These are phyloP conservation scores for Lophotriccus pileatus DNA, from an alignment of 2,797 vertebrate species.

Conservation along the genomic window DNA sequence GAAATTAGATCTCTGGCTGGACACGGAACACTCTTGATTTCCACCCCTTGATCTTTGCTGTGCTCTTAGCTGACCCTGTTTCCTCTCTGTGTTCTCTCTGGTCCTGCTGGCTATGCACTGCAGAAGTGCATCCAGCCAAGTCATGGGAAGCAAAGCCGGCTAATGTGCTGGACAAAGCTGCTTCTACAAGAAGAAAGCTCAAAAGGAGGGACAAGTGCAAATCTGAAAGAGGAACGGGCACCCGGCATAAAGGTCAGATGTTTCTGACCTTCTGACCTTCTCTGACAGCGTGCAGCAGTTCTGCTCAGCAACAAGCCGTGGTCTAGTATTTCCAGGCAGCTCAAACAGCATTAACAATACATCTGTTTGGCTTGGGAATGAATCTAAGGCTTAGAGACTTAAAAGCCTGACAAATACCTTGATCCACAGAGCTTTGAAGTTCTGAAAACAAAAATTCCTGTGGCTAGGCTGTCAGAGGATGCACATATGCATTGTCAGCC, in stretches of 20 bases:
- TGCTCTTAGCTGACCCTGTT: background rate
- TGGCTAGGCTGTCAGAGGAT: background rate
- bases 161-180: background rate
- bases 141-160: background rate
- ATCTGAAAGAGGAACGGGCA: background rate
- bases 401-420: background rate
- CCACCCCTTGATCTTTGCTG: background rate
- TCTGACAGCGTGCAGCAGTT: background rate
- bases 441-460: background rate
- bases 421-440: background rate
- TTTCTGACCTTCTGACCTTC: background rate
- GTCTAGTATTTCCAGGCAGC: background rate
- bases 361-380: background rate
- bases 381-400: background rate
- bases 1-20: background rate
- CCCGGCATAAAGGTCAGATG: background rate
- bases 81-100: background rate
- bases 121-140: background rate
- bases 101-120: background rate
- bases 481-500: fast-evolving
- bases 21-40: background rate
- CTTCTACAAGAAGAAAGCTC: background rate
- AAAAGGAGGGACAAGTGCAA: background rate
- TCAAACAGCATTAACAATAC: background rate
- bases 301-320: background rate